Conservation (phyloP, 2,888 invertebrate species). For the Drosophila nr. perissopoda region DNA sequence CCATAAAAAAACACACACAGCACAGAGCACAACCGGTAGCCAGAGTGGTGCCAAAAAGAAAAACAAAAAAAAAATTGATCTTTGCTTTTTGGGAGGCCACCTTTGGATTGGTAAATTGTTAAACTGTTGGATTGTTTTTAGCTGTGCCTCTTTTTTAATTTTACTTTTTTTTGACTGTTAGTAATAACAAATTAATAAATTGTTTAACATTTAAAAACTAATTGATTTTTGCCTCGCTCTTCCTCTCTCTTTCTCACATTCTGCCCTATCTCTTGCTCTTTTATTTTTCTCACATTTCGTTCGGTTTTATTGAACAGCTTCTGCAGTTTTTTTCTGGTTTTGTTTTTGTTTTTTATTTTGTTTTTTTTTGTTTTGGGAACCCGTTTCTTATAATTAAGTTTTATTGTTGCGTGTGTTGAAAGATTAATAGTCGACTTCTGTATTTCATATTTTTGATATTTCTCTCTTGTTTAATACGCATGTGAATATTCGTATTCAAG, state of each 20-base stretch:
- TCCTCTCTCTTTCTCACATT: slow-evolving; percentile 4
- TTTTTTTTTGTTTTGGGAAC: slow-evolving; percentile 31
- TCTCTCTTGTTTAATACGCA: slow-evolving; percentile 55
- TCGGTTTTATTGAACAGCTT: slow-evolving; percentile 48
- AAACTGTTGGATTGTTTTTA: slow-evolving; percentile 28
- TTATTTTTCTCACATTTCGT: slow-evolving; percentile 31
- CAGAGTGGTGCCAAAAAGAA: slow-evolving; percentile 57
- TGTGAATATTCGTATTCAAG: slow-evolving; percentile 64
- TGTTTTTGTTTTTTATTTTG: slow-evolving; percentile 14
- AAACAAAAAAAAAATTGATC: slow-evolving; percentile 22
- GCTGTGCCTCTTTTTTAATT: slow-evolving; percentile 24
- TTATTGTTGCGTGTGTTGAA: slow-evolving; percentile 77
- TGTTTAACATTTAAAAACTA: slow-evolving; percentile 81
- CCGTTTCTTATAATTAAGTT: slow-evolving; percentile 77
- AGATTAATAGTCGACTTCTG: slow-evolving; percentile 81
- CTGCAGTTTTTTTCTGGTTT: slow-evolving; percentile 41
- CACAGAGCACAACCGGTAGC: slow-evolving; percentile 58
- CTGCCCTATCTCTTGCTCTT: slow-evolving; percentile 14
- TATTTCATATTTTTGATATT: slow-evolving; percentile 61
- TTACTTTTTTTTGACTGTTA: slow-evolving; percentile 29
- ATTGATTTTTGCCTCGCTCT: slow-evolving; percentile 69
- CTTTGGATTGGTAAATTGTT: slow-evolving; percentile 34
- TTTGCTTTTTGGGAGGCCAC: slow-evolving; percentile 39
- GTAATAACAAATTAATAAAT: slow-evolving; percentile 79
- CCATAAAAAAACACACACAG: slow-evolving; percentile 34